phyloP scores from a whole-genome alignment of 2,797 vertebrate genomes.

The Enteromius trimaculatus region DNA sequence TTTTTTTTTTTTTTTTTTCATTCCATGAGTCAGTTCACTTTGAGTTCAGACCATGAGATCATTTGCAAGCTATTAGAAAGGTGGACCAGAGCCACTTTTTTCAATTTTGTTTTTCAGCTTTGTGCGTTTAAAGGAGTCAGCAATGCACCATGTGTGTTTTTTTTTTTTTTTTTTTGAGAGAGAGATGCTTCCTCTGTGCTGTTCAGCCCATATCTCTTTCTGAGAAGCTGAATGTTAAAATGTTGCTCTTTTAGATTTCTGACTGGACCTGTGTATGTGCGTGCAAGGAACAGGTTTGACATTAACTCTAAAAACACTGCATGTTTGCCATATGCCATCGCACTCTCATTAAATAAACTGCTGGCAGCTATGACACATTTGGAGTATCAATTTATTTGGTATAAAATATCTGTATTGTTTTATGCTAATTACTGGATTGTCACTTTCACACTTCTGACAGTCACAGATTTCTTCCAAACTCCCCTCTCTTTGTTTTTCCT shows the following conservation, averaged over 20 bases:
- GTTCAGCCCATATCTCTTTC: slow-evolving; percentile 7
- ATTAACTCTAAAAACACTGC: slow-evolving; percentile 49
- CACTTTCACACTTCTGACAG: not conserved
- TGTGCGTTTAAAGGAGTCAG: slow-evolving; percentile 31
- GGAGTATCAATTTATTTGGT: slow-evolving; percentile 40
- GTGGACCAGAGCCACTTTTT: slow-evolving; percentile 10
- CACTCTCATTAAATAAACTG: slow-evolving; percentile 72
- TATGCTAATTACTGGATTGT: not conserved
- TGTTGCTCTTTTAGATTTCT: slow-evolving; percentile 31
- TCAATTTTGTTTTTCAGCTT: not conserved
- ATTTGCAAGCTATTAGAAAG: not conserved
- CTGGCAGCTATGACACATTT: slow-evolving; percentile 78
- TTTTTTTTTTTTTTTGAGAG: slow-evolving; percentile 3
- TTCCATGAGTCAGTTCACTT: not conserved
- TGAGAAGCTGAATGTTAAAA: slow-evolving; percentile 42
- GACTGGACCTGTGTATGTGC: slow-evolving; percentile 2
- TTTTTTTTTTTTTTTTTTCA: not conserved
- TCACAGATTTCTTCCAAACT: not conserved
- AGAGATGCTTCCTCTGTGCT: not conserved
- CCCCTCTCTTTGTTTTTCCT: not conserved
- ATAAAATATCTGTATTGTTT: not conserved
- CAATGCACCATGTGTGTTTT: not conserved
- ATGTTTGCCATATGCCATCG: slow-evolving; percentile 51
- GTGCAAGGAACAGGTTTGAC: slow-evolving; percentile 29
- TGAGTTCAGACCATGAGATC: slow-evolving; percentile 12